These are phyloP conservation scores for Gobio gobio DNA, from an alignment of 2,113 vertebrate genomes.

Conservation along the genomic window DNA sequence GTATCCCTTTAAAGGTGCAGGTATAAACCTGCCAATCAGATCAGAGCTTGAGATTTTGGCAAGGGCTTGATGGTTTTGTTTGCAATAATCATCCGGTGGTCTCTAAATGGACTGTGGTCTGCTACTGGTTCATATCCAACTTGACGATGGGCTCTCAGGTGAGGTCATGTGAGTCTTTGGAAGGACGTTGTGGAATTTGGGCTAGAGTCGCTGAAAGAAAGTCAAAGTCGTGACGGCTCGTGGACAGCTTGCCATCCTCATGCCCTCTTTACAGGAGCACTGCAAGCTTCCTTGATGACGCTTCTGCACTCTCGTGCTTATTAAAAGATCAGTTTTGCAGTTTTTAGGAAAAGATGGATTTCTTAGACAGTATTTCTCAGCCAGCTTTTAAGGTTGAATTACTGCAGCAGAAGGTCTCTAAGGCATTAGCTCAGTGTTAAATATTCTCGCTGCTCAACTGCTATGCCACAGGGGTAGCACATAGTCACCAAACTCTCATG, in stretches of 20 bases:
- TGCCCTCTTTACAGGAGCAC: not conserved
- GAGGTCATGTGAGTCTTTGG: constrained; percentile 59
- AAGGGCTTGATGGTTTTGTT: not conserved
- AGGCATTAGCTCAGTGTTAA: constrained; percentile 32
- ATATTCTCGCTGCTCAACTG: not conserved
- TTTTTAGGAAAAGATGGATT: not conserved
- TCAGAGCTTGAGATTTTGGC: not conserved
- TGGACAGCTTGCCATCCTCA: constrained; percentile 53
- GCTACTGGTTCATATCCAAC: not conserved
- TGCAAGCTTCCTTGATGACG: constrained; percentile 49
- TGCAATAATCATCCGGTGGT: not conserved
- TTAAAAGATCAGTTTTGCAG: not conserved
- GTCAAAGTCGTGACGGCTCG: constrained; percentile 61
- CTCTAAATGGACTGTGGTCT: not conserved
- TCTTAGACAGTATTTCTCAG: not conserved
- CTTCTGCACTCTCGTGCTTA: not conserved
- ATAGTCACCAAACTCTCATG: constrained; percentile 8
- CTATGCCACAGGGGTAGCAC: not conserved
- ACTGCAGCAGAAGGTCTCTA: not conserved
- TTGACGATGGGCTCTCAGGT: not conserved
- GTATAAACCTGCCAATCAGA: not conserved
- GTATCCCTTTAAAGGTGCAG: not conserved
- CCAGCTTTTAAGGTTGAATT: not conserved
- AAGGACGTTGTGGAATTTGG: constrained; percentile 71
- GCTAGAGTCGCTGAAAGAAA: constrained; percentile 72